Base-by-base conservation (phyloP, 2,888 invertebrate species). In the Anthrax anthrax region DNA sequence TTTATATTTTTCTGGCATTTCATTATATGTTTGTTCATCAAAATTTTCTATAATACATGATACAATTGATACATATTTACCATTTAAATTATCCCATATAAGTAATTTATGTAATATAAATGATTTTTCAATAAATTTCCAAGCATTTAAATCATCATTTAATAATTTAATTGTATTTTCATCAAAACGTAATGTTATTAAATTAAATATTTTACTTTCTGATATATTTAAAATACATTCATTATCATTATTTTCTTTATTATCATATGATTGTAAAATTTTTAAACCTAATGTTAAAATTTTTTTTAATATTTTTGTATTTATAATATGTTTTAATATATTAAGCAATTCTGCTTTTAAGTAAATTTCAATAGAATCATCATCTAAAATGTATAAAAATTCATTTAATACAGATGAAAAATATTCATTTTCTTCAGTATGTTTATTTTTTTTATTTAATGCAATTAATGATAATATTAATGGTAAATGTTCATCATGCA, bases 401-500 rank as follows among this genome's bases (percentile, higher is more conserved):
- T 47, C 29, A 10, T 58, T 51, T 38, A 61, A 51, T 23, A 59
- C 52, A 18, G 58, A 57, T 39, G 70, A 67, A 6, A 40, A 72
- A 45, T 19, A 54, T 52, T 38, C 34, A 41, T 14, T 37, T 39
- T 27, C 42, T 44, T 27, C n/a, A 13, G 6, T 14, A 1, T 18
- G 17, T 16, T 40, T 39, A 17, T 17, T 12, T 6, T 71, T 70
- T 54, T 75, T 72, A 6, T 74, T 70, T 0, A 74, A 75, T 1
- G 84, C 54, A 46, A 81, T 64, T 13, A 76, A 77, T 52, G 75
- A 79, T 2, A 85, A 58, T 18, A 78, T 68, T 37, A 81, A 65
- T 0, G 76, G 69, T 17, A 82, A 63, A 58, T 85, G 84, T 51
- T 81, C 76, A 36, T 73, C 65, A 56, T 86, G 85, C 50, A 81